phyloP scores from a whole-genome alignment of 2,888 invertebrate species.

The Mesoligia furuncula region DNA sequence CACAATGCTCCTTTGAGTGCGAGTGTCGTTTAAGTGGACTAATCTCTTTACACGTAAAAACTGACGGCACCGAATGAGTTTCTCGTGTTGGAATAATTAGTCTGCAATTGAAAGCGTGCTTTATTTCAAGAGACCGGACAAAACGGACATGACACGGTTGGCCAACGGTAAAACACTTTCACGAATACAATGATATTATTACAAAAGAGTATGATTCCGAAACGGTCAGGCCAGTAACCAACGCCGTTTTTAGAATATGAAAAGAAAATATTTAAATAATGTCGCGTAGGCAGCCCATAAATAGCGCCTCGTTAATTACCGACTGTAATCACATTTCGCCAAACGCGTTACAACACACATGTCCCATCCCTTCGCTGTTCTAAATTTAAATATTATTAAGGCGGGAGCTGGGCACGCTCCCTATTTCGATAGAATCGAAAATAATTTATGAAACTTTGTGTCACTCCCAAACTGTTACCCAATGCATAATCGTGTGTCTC shows the following conservation, averaged over 20 bases:
- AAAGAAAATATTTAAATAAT: constrained; percentile 76
- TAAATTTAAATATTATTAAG: constrained; percentile 89
- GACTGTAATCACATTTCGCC: constrained; percentile 90
- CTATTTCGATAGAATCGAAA: constrained; percentile 85
- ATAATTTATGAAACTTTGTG: constrained; percentile 85
- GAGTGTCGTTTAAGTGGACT: constrained; percentile 87
- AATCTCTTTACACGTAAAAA: constrained; percentile 90
- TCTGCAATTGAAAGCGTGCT: constrained; percentile 90
- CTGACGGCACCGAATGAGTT: constrained; percentile 87
- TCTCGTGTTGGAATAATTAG: constrained; percentile 90
- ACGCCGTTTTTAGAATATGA: constrained; percentile 76
- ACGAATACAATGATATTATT: constrained; percentile 86
- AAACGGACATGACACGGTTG: constrained; percentile 87
- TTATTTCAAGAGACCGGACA: constrained; percentile 88
- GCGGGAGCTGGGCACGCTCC: constrained; percentile 86
- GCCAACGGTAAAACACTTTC: constrained; percentile 89
- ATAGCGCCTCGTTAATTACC: constrained; percentile 89
- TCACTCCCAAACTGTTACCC: constrained; percentile 55
- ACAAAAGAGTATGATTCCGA: constrained; percentile 82
- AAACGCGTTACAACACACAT: constrained; percentile 90
- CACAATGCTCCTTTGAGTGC: constrained; percentile 86
- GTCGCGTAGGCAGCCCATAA: constrained; percentile 75
- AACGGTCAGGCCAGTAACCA: constrained; percentile 68
- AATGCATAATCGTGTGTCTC: constrained; percentile 49
- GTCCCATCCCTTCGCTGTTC: constrained; percentile 90